Conservation (phyloP, 2,113 vertebrate species). For the Thermophis baileyi region DNA sequence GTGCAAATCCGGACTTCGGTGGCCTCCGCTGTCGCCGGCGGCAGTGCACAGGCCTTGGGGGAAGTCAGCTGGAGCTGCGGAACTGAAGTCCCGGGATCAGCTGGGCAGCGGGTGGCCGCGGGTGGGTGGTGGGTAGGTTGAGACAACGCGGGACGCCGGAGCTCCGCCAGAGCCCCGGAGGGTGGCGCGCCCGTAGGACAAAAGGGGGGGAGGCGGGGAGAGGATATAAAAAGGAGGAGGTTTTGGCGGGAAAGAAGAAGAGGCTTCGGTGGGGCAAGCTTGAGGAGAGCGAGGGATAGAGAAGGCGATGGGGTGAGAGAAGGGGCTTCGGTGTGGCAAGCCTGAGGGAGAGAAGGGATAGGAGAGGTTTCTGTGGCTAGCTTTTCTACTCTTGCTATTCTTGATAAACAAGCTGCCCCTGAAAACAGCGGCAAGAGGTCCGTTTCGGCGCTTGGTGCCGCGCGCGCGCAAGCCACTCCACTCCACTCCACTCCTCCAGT, state of each 20-base stretch:
- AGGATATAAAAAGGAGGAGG: background rate
- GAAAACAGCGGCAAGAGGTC: background rate
- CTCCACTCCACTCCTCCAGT: background rate
- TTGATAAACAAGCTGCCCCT: background rate
- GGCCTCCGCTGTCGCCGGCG: no score
- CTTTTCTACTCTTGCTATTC: background rate
- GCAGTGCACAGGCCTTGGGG: background rate
- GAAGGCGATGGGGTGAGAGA: no score
- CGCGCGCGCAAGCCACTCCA: fast-evolving
- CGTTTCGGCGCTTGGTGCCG: background rate
- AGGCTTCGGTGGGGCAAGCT: no score
- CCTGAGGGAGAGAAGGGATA: no score
- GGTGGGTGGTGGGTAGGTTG: background rate
- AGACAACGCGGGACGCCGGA: background rate
- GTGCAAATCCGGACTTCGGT: background rate
- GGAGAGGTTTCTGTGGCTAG: no score
- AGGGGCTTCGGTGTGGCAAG: no score
- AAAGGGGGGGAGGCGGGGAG: background rate
- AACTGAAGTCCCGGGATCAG: background rate
- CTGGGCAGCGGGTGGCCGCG: background rate
- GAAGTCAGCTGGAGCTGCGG: background rate
- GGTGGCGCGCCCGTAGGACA: background rate
- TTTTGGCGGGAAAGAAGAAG: background rate
- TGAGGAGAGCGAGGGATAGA: no score
- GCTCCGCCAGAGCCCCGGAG: background rate